Conservation (phyloP, 2,888 invertebrate species). For the Dusona sp. region DNA sequence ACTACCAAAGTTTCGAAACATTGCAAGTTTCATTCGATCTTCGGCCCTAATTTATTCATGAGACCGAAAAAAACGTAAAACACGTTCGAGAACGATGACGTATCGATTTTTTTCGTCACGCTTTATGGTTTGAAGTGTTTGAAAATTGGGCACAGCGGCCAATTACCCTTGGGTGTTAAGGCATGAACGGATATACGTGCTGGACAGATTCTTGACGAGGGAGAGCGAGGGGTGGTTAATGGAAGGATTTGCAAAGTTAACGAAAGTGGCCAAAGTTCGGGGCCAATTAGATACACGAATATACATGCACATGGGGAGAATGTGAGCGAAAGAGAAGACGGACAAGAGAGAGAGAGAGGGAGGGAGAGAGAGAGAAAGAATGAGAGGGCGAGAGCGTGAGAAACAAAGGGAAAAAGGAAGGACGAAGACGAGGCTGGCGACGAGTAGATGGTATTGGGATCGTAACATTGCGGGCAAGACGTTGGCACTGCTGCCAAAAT, state of each 20-base stretch:
- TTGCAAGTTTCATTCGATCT: not conserved
- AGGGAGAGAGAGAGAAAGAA: slow-evolving; percentile 33
- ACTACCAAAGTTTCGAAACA: not conserved
- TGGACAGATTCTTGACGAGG: slow-evolving; percentile 19
- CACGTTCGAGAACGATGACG: not conserved
- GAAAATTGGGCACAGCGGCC: slow-evolving; percentile 23
- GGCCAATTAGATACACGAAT: slow-evolving; percentile 64
- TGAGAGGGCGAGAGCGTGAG: slow-evolving; percentile 10
- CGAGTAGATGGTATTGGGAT: slow-evolving; percentile 58
- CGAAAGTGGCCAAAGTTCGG: slow-evolving; percentile 71
- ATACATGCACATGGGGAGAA: not conserved
- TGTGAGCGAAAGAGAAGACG: not conserved
- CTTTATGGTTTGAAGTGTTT: slow-evolving; percentile 18
- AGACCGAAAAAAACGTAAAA: not conserved
- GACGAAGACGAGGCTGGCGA: slow-evolving; percentile 48
- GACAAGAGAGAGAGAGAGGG: not conserved
- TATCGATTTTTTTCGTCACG: slow-evolving; percentile 8
- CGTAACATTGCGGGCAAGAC: slow-evolving; percentile 67
- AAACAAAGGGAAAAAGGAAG: slow-evolving; percentile 30
- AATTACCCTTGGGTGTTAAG: slow-evolving; percentile 22
- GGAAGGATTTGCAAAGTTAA: slow-evolving; percentile 72
- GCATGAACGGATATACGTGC: not conserved
- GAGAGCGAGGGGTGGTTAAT: slow-evolving; percentile 58
- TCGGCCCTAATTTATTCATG: not conserved
- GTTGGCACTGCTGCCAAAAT: slow-evolving; percentile 77